Percentiles rank a stretch among this genome's conserved stretches.
These are phyloP conservation scores for Grus americana DNA, from an alignment of 2,113 vertebrate species.

Conservation along the genomic window DNA sequence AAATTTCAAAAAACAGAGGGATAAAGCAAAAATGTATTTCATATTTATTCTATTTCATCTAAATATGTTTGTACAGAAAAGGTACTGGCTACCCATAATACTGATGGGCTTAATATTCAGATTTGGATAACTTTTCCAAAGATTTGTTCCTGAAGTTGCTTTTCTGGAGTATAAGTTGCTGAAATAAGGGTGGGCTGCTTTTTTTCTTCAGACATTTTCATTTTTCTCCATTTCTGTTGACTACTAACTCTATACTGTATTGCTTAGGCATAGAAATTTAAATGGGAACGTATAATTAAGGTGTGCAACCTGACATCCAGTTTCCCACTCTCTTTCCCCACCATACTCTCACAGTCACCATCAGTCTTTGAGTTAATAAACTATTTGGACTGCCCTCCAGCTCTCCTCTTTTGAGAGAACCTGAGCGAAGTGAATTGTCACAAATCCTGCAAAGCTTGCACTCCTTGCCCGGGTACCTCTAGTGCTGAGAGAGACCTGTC, in stretches of 20 bases:
- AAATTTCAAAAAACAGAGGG: neutral
- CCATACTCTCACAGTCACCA: neutral
- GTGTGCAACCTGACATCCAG: neutral
- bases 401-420: neutral
- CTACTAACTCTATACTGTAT: neutral
- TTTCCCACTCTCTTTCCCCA: neutral
- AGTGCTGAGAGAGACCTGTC: neutral
- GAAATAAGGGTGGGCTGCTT: neutral
- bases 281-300: neutral
- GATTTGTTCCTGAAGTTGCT: neutral
- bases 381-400: neutral
- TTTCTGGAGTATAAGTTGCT: neutral
- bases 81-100: neutral
- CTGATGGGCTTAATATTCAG: neutral
- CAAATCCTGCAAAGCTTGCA: slow-evolving; percentile 8
- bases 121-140: neutral
- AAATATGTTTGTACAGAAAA: neutral
- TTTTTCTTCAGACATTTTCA: neutral
- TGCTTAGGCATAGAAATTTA: neutral
- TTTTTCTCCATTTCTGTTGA: neutral
- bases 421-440: neutral
- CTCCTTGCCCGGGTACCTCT: neutral
- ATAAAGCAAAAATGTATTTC: neutral
- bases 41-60: neutral
- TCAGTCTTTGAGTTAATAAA: neutral